These are phyloP conservation scores for Gibbula magus DNA, from an alignment of 2,888 invertebrate species.

Conservation along the genomic window DNA sequence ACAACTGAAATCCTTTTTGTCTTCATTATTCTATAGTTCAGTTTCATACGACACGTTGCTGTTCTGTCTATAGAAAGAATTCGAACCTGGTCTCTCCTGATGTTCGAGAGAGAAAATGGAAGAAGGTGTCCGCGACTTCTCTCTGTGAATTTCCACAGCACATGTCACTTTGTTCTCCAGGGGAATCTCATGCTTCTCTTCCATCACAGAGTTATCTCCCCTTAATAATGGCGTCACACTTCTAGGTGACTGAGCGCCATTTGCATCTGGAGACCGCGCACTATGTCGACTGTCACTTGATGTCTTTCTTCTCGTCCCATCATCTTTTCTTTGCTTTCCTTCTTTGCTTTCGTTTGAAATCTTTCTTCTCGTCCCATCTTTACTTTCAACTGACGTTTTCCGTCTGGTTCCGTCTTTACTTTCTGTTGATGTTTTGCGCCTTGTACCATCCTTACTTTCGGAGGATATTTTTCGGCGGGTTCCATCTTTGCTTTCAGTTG, in stretches of 20 bases:
- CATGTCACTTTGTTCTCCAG: slow-evolving; percentile 64
- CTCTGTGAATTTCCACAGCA: slow-evolving; percentile 66
- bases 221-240: background rate
- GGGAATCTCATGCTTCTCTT: slow-evolving; percentile 42
- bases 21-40: background rate
- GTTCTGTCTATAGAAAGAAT: background rate
- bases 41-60: slow-evolving; percentile 13
- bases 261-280: background rate
- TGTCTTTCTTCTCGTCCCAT: background rate
- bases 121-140: slow-evolving; percentile 57
- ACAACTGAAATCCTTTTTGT: too few relatives aligned
- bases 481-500: background rate
- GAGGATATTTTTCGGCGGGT: background rate
- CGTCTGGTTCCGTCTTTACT: background rate
- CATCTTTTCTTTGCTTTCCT: background rate
- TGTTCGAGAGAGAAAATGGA: slow-evolving; percentile 31
- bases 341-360: background rate
- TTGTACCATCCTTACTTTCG: background rate
- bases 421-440: background rate
- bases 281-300: background rate
- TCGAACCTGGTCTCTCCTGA: background rate
- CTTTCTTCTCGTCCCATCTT: background rate
- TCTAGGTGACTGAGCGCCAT: background rate
- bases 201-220: background rate
- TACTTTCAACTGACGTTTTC: background rate